Evolutionary conservation across 2,888 invertebrate species (phyloP), one percentile per base, ranked within the genome.

Genomic region (Halictus ligatus): DNA sequence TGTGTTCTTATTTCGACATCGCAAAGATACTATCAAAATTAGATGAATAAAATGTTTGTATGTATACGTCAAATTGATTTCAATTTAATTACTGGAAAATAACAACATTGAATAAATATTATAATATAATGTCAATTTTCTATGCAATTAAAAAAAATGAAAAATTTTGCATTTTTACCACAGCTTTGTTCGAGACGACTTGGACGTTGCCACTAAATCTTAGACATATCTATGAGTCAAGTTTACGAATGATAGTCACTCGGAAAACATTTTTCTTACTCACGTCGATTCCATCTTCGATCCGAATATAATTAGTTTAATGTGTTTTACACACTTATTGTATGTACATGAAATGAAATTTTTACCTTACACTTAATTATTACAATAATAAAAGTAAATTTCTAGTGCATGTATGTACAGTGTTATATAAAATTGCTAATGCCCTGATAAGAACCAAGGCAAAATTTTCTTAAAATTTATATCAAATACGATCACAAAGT

Each of bases 331-430:
- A 69, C 69, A 69, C 69, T 21, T 43, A 69, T 69, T 21, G 10
- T 40, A 69, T 69, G 69, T 69, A 69, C 69, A 69, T 6, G 21
- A 69, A 43, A 40, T 12, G 8, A 69, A 21, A 13, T 5, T 12
- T 69, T 69, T n/a, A 43, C 69, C 69, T 69, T 69, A 69, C 43
- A n/a, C 21, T 69, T 69, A 69, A 13, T 69, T 12, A n/a, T 80
- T 77, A 81, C 71, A 85, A 81, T 77, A 69, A 78, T 81, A 82
- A 81, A 50, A 74, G 35, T 88, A 86, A 86, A 40, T 75, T 89
- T 88, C 85, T 84, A 82, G 78, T 87, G 88, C 81, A 86, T 84
- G 73, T 92, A 92, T 92, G 87, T 91, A 92, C 92, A 92, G 75
- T 75, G 69, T 80, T 86, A 87, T 89, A 84, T 83, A 88, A 89